Conservation (phyloP, 2,797 vertebrate genomes). For the Sebastes jordani region DNA sequence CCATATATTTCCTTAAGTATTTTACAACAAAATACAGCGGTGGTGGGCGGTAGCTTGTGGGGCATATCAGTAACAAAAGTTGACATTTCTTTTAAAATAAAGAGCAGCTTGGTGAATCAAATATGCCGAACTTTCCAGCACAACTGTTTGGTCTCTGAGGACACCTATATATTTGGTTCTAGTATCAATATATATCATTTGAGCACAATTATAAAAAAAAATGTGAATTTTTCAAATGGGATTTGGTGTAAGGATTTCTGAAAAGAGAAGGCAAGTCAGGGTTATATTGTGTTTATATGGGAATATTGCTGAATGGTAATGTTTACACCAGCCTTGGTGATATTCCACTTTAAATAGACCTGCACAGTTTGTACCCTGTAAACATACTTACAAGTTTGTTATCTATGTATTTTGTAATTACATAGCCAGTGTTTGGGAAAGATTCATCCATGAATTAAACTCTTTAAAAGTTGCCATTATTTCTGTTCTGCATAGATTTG, state of each 20-base stretch:
- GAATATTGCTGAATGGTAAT: background rate
- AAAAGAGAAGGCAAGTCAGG: background rate
- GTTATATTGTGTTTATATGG: slow-evolving; percentile 6
- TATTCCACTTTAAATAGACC: background rate
- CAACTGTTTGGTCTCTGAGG: fast-evolving
- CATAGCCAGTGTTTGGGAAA: too few relatives aligned
- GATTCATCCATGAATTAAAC: background rate
- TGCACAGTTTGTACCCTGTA: background rate
- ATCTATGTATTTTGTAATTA: background rate
- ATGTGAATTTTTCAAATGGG: background rate
- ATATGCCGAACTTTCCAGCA: background rate
- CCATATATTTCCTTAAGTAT: background rate
- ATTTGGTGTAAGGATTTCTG: background rate
- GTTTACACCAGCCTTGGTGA: slow-evolving; percentile 7
- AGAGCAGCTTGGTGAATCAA: background rate
- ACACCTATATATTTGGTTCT: fast-evolving
- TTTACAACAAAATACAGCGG: background rate
- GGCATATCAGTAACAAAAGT: background rate
- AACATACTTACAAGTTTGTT: background rate
- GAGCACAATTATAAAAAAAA: background rate
- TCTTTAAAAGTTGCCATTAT: background rate
- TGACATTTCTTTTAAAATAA: background rate
- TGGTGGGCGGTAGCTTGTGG: background rate
- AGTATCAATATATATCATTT: fast-evolving
- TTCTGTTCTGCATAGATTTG: background rate